Percentiles rank a stretch among this genome's conserved stretches.
phyloP scores from a whole-genome alignment of 2,113 vertebrate genomes.

The Spea multiplicata region DNA sequence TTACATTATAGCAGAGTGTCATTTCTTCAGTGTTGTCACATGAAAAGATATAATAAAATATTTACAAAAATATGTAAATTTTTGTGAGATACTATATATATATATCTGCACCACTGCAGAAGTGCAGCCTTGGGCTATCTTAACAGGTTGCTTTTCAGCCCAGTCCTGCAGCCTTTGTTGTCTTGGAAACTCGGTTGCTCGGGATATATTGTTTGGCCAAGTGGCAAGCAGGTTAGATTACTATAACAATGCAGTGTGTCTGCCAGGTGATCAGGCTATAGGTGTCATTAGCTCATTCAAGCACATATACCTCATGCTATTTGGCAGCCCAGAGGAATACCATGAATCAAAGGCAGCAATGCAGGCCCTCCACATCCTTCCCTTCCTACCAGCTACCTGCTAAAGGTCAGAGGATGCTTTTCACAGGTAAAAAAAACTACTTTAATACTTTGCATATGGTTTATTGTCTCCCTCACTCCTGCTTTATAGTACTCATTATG shows the following conservation, averaged over 20 bases:
- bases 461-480: too few relatives aligned
- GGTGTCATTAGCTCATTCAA: conserved; percentile 15
- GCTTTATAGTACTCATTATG: too few relatives aligned
- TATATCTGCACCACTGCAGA: too few relatives aligned
- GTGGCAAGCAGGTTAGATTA: conserved; percentile 13
- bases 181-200: conserved; percentile 26
- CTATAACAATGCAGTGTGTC: conserved; percentile 28
- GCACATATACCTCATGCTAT: conserved; percentile 4
- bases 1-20: too few relatives aligned
- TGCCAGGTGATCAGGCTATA: conserved; percentile 10
- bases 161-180: conserved; percentile 1
- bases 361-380: conserved; percentile 4
- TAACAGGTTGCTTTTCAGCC: background rate
- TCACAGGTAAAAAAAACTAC: conserved; percentile 27
- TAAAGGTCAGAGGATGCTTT: conserved; percentile 38
- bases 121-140: too few relatives aligned
- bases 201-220: conserved; percentile 30
- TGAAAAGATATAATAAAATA: too few relatives aligned
- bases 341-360: conserved; percentile 12
- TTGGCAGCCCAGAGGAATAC: background rate
- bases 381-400: background rate
- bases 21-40: too few relatives aligned
- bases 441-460: too few relatives aligned
- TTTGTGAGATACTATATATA: too few relatives aligned
- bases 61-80: too few relatives aligned